A percentile compares a stretch with the other conserved stretches of the same genome.
Evolutionary conservation across 2,113 vertebrate genomes (phyloP).

Genomic region (Gobio gobio): DNA sequence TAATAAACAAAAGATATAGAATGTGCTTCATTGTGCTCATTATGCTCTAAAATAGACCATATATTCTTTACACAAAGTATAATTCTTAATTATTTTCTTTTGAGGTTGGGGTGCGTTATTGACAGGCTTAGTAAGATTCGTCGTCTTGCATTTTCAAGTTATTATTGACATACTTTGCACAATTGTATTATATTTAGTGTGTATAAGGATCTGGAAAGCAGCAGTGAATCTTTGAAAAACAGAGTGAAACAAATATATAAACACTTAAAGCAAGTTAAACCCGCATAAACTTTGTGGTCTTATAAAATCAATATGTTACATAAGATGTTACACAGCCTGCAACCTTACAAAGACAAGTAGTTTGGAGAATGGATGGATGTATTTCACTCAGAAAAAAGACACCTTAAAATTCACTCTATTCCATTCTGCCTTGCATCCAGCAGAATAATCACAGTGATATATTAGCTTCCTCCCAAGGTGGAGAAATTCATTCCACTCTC

Average conservation of each 20-base stretch:
- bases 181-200: neutral
- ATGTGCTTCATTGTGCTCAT: too few relatives aligned
- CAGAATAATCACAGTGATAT: slow-evolving; percentile 7
- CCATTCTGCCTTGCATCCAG: neutral
- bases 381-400: neutral
- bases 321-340: neutral
- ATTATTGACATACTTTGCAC: neutral
- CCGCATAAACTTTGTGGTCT: neutral
- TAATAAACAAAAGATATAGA: too few relatives aligned
- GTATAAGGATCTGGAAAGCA: neutral
- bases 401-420: neutral
- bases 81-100: neutral
- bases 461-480: neutral
- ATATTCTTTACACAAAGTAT: neutral
- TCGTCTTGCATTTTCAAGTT: neutral
- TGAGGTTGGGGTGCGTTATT: neutral
- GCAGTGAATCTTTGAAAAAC: neutral
- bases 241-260: neutral
- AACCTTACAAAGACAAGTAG: neutral
- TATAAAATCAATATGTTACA: neutral
- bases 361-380: neutral
- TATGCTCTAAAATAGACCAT: neutral
- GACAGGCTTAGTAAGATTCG: neutral
- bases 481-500: slow-evolving; percentile 8
- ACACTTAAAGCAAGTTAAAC: neutral